Percentiles rank a stretch among this genome's conserved stretches.
phyloP scores from a whole-genome alignment of 2,888 invertebrate genomes.

The Adineta ricciae region DNA sequence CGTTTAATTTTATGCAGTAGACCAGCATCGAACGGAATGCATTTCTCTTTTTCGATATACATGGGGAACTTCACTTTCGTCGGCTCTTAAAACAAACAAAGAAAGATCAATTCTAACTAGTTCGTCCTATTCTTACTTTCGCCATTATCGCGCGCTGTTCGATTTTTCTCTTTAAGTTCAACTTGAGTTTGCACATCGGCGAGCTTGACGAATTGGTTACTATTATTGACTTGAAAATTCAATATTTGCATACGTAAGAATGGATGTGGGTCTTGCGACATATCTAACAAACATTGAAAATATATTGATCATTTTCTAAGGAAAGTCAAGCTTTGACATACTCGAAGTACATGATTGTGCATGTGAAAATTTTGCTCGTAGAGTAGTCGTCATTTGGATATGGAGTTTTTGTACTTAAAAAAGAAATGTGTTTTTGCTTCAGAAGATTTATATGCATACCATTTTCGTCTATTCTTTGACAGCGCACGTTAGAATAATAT shows the following conservation, averaged over 20 bases:
- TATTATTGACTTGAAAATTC: background rate
- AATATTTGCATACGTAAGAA: conserved; percentile 7
- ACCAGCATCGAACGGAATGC: conserved; percentile 16
- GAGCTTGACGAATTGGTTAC: background rate
- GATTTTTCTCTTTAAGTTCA: background rate
- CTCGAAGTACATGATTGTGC: background rate
- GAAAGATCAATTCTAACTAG: background rate
- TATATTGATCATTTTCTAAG: background rate
- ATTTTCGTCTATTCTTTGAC: background rate
- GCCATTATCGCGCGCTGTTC: background rate
- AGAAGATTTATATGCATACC: too few relatives aligned
- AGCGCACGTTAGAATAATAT: background rate
- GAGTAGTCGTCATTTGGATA: background rate
- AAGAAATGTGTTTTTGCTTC: too few relatives aligned
- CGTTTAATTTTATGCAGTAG: background rate
- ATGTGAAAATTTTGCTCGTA: background rate
- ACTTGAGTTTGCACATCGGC: background rate
- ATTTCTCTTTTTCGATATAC: background rate
- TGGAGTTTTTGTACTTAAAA: background rate
- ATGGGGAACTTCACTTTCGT: background rate
- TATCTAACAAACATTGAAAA: background rate
- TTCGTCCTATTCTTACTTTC: background rate
- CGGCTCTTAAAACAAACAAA: background rate
- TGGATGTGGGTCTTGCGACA: background rate
- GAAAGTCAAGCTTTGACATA: background rate